These are phyloP conservation scores for Nibea coibor DNA, from an alignment of 2,113 vertebrate species.

Conservation along the genomic window DNA sequence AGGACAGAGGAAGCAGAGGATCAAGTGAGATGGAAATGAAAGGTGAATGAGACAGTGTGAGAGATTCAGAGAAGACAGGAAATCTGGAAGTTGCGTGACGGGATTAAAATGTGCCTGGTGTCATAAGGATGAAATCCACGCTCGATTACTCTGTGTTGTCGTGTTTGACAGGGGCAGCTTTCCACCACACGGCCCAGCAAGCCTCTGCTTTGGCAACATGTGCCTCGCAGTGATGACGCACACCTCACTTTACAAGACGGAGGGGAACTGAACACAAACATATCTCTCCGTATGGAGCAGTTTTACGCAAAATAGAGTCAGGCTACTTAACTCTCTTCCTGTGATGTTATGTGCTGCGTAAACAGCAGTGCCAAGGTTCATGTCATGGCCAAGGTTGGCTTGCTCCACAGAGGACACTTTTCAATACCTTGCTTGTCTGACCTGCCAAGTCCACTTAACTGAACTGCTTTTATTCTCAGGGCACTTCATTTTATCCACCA, in stretches of 20 bases:
- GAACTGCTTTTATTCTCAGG: slow-evolving; percentile 12
- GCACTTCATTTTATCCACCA: neutral
- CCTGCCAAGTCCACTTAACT: slow-evolving; percentile 5
- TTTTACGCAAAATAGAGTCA: slow-evolving; percentile 55
- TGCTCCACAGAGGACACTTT: slow-evolving; percentile 40
- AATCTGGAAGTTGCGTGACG: slow-evolving; percentile 54
- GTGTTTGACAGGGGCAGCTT: slow-evolving; percentile 45
- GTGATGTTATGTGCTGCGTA: slow-evolving; percentile 51
- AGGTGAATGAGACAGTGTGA: slow-evolving; percentile 20
- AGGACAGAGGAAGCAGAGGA: slow-evolving; percentile 46
- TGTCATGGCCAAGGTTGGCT: slow-evolving; percentile 58
- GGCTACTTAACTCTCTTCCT: slow-evolving; percentile 38
- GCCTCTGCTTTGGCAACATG: slow-evolving; percentile 77
- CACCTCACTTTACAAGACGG: neutral
- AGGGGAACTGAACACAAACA: slow-evolving; percentile 50
- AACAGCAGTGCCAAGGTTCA: slow-evolving; percentile 53
- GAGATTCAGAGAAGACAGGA: slow-evolving; percentile 18
- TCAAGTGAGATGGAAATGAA: slow-evolving; percentile 38
- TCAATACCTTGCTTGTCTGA: slow-evolving; percentile 41
- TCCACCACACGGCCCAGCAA: slow-evolving; percentile 36
- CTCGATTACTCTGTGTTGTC: slow-evolving; percentile 38
- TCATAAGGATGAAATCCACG: slow-evolving; percentile 47
- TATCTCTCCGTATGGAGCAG: slow-evolving; percentile 10
- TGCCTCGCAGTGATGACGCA: slow-evolving; percentile 55
- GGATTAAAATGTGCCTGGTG: slow-evolving; percentile 58